Evolutionary conservation across 2,797 vertebrate species (phyloP), one percentile per base, ranked within the genome.

Genomic region (Botia almorhae): DNA sequence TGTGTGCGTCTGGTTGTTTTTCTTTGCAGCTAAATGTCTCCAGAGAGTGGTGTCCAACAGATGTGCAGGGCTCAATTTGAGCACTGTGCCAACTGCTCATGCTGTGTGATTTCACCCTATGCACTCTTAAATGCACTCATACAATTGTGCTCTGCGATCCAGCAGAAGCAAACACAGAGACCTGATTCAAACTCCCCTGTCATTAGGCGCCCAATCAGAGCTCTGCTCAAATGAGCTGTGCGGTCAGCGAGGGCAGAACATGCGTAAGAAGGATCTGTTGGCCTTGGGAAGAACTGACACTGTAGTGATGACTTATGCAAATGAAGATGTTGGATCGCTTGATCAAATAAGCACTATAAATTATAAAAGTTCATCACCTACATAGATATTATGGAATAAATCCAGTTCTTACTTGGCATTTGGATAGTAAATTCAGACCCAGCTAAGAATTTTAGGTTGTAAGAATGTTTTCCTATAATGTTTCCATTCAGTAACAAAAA

Each of bases 1-100:
- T 82, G 83, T 64, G 50, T 87, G 83, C 82, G 84, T 83, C 77
- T 81, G 71, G 73, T 88, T 80, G 87, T 64, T 53, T 81, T 61
- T 58, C 77, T 80, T 63, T 83, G 72, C 80, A 82, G 50, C 60
- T 82, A 48, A 72, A 60, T 69, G 63, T 69, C 74, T 73, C 72
- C 17, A 39, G 48, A 86, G 67, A 67, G 51, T 72, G 55, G 76
- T 85, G 78, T 84, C 80, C 46, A 81, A 81, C 78, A 83, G 78
- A 85, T 79, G 81, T 86, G 65, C 43, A 43, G 36, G 51, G 76
- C 73, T 53, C 74, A 67, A 69, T 72, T 55, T 77, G 1, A 75
- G 55, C 61, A 36, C 76, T 76, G 39, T 74, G 63, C 65, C 83
- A 69, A 53, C 36, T 72, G 21, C 48, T 69, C 61, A 19, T 14